These are phyloP conservation scores for Alsophila aescularia DNA, from an alignment of 2,888 invertebrate species.

Conservation along the genomic window DNA sequence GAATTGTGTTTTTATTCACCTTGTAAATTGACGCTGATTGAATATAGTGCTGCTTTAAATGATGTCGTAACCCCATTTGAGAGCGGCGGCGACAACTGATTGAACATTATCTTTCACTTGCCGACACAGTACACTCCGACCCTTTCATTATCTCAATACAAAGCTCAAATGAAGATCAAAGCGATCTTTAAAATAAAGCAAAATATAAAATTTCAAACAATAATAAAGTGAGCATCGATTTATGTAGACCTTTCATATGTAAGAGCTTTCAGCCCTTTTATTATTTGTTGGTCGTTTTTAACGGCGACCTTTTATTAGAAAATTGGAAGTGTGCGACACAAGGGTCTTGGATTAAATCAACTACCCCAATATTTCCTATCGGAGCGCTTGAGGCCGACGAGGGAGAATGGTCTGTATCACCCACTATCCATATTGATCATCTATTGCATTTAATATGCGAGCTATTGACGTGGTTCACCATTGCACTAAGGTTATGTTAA, in stretches of 20 bases:
- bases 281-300: conserved; percentile 63
- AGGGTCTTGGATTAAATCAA: conserved; percentile 78
- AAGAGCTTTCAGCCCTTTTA: conserved; percentile 59
- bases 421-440: conserved; percentile 48
- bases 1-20: conserved; percentile 7
- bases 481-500: conserved; percentile 44
- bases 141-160: conserved; percentile 43
- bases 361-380: conserved; percentile 67
- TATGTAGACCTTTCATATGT: conserved; percentile 58
- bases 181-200: conserved; percentile 44
- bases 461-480: conserved; percentile 16
- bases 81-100: conserved; percentile 27
- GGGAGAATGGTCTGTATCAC: conserved; percentile 45
- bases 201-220: conserved; percentile 62
- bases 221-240: conserved; percentile 64
- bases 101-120: conserved; percentile 35
- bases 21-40: conserved; percentile 8
- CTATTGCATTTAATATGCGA: conserved; percentile 39
- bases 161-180: conserved; percentile 41
- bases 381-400: conserved; percentile 57
- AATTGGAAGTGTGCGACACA: conserved; percentile 73
- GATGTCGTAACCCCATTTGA: conserved; percentile 20
- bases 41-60: conserved; percentile 21
- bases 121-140: conserved; percentile 25
- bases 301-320: conserved; percentile 68